These are phyloP conservation scores for Nineta flava DNA, from an alignment of 2,888 invertebrate genomes.

Conservation along the genomic window DNA sequence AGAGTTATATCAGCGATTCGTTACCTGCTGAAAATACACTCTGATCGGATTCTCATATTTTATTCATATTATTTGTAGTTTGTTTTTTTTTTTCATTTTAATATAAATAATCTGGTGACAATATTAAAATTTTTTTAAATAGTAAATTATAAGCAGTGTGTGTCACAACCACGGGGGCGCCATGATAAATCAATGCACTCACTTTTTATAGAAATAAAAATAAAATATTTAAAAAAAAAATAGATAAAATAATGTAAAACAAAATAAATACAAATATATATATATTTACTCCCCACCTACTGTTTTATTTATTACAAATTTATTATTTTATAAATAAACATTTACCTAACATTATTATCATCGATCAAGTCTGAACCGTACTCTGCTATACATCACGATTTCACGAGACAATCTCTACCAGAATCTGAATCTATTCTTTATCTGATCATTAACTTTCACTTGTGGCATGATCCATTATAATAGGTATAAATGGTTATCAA, in stretches of 20 bases:
- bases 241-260: too few species aligned
- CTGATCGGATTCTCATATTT: too few species aligned
- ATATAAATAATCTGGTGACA: slow-evolving; percentile 31
- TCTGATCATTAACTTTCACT: too few species aligned
- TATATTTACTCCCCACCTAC: slow-evolving; percentile 9
- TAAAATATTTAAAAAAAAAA: too few species aligned
- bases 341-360: background rate
- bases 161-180: slow-evolving; percentile 24
- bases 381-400: background rate
- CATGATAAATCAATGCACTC: slow-evolving; percentile 30
- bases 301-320: slow-evolving; percentile 30
- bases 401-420: too few species aligned
- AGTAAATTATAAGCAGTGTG: slow-evolving; percentile 28
- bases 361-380: background rate
- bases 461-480: too few species aligned
- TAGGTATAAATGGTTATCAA: too few species aligned
- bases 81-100: slow-evolving; percentile 14
- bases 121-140: slow-evolving; percentile 26
- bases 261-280: too few species aligned
- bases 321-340: slow-evolving; percentile 16
- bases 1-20: too few species aligned
- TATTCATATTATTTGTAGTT: slow-evolving; percentile 17
- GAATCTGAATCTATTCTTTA: too few species aligned
- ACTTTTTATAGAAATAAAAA: background rate
- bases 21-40: too few species aligned